phyloP scores from a whole-genome alignment of 2,113 vertebrate species.

The Corythaeola cristata region DNA sequence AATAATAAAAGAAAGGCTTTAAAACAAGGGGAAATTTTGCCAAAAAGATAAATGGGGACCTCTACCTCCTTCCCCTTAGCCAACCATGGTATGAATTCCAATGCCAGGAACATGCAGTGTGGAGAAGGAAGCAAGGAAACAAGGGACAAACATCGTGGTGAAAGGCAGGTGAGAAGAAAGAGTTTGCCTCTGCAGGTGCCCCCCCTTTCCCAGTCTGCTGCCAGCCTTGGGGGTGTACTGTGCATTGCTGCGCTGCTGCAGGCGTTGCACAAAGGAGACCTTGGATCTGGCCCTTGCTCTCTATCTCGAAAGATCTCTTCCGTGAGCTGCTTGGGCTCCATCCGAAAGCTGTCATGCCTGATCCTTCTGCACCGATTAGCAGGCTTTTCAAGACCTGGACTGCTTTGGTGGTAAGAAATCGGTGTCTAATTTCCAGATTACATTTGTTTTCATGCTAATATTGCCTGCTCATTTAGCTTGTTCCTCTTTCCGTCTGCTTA shows the following conservation, averaged over 20 bases:
- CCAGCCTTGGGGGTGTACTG: background rate
- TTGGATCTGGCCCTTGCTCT: background rate
- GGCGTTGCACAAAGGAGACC: background rate
- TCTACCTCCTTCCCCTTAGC: background rate
- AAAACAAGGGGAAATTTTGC: background rate
- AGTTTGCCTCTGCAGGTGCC: background rate
- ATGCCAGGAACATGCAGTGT: background rate
- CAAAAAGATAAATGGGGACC: background rate
- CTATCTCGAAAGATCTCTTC: background rate
- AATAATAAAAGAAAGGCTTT: background rate
- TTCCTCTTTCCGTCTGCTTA: background rate
- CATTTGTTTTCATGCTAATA: background rate
- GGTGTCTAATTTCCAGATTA: background rate
- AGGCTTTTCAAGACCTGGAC: background rate
- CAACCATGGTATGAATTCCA: background rate
- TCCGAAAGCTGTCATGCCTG: background rate
- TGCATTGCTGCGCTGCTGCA: fast-evolving
- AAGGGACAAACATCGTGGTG: background rate
- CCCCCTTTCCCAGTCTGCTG: background rate
- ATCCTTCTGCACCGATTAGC: background rate
- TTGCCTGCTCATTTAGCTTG: background rate
- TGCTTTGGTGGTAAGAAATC: background rate
- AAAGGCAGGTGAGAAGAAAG: background rate
- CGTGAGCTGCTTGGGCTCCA: background rate
- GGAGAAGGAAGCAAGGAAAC: background rate